Base-by-base conservation (phyloP, 2,888 invertebrate species). In the Ethmia dodecea region DNA sequence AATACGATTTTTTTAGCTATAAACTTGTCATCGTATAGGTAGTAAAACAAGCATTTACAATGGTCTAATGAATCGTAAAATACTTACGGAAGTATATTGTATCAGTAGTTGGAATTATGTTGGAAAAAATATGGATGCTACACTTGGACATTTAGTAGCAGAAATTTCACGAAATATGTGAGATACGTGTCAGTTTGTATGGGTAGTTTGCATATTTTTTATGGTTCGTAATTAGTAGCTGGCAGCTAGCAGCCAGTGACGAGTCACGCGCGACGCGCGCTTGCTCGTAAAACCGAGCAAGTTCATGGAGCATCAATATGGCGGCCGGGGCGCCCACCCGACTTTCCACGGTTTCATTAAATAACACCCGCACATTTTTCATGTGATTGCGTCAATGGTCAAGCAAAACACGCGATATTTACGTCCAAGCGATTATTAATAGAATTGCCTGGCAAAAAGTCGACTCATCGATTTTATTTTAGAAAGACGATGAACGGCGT, bases 371-470 rank as follows among this genome's bases (percentile, higher is more conserved):
- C 71, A 71, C 72, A 80, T 81, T 86, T 86, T 81, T 80, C 74
- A 68, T 62, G 53, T 67, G 66, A 77, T 80, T 86, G 71, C 84
- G 84, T 86, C 84, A 84, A 79, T 80, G 74, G 68, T 68, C 73
- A 70, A 71, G 59, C 69, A 53, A 65, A 71, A 62, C 74, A 73
- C 68, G 73, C 76, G 78, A 72, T 80, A 79, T 83, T 80, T 81
- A 75, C 81, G 83, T 80, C 72, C 55, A 67, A 69, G 58, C 62
- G 58, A 53, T 60, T 83, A 84, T 79, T 73, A 70, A 76, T 84
- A 86, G 79, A 60, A 62, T 53, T 65, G 72, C 72, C 76, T 74
- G 70, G 78, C 75, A 67, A 74, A 76, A 80, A 79, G 60, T 70
- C 69, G 61, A 74, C 68, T 79, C 76, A 73, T 73, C 70, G 64